Evolutionary conservation across 37 sponge, comb jelly and placozoan species (phyloP), one percentile per base, ranked within the genome.

Genomic region (Bolinopsis microptera): DNA sequence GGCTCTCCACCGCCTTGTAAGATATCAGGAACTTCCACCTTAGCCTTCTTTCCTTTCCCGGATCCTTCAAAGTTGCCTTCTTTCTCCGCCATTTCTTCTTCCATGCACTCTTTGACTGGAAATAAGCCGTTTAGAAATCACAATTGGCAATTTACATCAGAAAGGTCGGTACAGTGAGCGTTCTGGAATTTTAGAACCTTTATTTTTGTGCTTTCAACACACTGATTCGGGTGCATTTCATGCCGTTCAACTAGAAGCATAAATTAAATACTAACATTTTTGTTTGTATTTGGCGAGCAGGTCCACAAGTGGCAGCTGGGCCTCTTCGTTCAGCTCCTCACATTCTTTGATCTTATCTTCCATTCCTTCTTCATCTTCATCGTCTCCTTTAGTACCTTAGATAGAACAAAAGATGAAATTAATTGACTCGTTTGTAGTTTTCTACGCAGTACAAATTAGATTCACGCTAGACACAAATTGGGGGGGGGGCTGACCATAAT

Each of bases 261-360:
- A n/a, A n/a, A n/a, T n/a, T n/a, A n/a, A n/a, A n/a, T n/a, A n/a
- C 41, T 39, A 1, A 93, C 93, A 21, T 69, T 93, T 83, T 3
- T 77, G 90, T 34, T 48, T 93, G 94, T 95, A 96, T 76, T 93
- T 93, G 18, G 93, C 94, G 40, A 96, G 82, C 23, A 97, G 93
- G 0, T 94, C 92, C 18, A 95, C 92, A 76, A 97, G 83, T 0
- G 97, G 96, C 94, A 95, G 95, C 24, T 94, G 22, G n/a, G 97
- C 96, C 37, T 97, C 97, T 39, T 95, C 93, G 38, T 94, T 39
- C 86, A 97, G 94, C 27, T 88, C 94, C 5, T 34, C 92, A 36
- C 92, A 33, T 27, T 96, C 97, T 69, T 94, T 94, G 24, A 94
- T 69, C 83, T 93, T 92, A 32, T 94, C 93, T 13, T 93, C 93